Conservation (phyloP, 2,113 vertebrate species). For the Pelecanoides urinatrix region DNA sequence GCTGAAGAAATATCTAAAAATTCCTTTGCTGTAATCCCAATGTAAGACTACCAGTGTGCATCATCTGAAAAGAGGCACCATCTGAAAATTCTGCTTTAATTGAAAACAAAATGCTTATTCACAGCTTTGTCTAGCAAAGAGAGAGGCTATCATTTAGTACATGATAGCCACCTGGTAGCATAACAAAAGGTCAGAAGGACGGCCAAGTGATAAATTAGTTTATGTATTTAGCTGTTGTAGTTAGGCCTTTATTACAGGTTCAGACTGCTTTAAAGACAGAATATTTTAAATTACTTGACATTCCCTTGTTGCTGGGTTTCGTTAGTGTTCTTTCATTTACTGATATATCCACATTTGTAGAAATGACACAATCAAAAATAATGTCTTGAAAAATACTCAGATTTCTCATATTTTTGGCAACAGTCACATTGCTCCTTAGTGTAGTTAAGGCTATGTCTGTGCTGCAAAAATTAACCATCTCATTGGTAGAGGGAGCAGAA, state of each 20-base stretch:
- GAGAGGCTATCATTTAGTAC: neutral
- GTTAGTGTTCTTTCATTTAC: neutral
- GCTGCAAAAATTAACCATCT: neutral
- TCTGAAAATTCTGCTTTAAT: neutral
- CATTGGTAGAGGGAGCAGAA: neutral
- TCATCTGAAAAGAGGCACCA: neutral
- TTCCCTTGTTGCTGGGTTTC: neutral
- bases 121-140: neutral
- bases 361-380: neutral
- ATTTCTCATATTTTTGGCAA: neutral
- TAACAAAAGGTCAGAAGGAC: conserved; percentile 17
- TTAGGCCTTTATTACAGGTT: neutral
- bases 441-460: neutral
- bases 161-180: neutral
- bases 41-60: neutral
- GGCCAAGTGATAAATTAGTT: neutral
- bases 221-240: neutral
- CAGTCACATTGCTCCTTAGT: neutral
- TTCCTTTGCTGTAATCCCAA: neutral
- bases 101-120: neutral
- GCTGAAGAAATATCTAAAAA: neutral
- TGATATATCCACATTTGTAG: neutral
- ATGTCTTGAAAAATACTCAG: neutral
- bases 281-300: neutral
- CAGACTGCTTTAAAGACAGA: neutral